Conservation (phyloP, 2,888 invertebrate genomes). For the Habrosyne pyritoides region DNA sequence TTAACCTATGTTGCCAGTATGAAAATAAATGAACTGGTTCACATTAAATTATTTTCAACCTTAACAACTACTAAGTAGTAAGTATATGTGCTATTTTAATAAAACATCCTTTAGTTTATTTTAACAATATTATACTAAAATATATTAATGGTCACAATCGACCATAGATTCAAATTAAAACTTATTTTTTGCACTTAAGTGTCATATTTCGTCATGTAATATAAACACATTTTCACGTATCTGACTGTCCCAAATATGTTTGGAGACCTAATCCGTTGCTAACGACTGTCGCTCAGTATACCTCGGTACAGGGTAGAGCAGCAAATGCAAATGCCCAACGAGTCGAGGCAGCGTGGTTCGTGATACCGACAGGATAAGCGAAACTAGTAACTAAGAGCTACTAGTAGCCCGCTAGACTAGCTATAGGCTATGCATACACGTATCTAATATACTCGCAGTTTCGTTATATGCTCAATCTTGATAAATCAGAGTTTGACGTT, state of each 20-base stretch:
- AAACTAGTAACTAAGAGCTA: slow-evolving; percentile 1
- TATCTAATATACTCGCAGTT: not conserved
- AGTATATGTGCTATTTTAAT: too few relatives aligned
- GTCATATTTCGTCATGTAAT: too few relatives aligned
- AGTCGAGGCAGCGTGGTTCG: not conserved
- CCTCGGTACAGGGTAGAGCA: slow-evolving; percentile 5
- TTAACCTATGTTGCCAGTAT: too few relatives aligned
- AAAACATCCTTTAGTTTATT: too few relatives aligned
- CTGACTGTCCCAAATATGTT: not conserved
- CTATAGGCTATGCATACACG: not conserved
- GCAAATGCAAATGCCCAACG: slow-evolving; percentile 9
- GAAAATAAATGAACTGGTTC: not conserved
- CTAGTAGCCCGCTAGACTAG: not conserved
- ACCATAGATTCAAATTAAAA: too few relatives aligned
- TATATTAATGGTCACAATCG: too few relatives aligned
- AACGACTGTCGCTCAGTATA: not conserved
- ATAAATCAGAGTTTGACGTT: too few relatives aligned
- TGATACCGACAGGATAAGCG: slow-evolving; percentile 9
- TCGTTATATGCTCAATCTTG: not conserved
- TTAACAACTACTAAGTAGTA: too few relatives aligned
- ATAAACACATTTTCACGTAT: too few relatives aligned
- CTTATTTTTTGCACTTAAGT: too few relatives aligned
- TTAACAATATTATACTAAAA: too few relatives aligned
- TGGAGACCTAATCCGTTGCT: not conserved
- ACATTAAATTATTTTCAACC: not conserved